Percentiles rank a stretch among this genome's conserved stretches.
Evolutionary conservation across 2,888 invertebrate species (phyloP).

Genomic region (Cabera pusaria): DNA sequence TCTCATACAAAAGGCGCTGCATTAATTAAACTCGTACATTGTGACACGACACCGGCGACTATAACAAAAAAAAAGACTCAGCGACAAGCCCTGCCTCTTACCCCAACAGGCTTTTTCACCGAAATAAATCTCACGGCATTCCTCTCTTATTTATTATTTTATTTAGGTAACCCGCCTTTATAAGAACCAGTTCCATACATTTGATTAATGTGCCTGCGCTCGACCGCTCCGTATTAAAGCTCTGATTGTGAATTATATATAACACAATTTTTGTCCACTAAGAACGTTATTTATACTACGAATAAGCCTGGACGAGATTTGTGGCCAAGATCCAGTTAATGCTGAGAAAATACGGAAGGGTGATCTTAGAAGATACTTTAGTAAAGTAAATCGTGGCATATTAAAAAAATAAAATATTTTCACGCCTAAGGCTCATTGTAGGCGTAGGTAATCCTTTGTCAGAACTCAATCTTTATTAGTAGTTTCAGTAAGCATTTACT

Average conservation of each 20-base stretch:
- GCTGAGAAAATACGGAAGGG: slow-evolving; percentile 28
- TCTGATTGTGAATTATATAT: slow-evolving; percentile 75
- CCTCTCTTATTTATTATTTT: slow-evolving; percentile 80
- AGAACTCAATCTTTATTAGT: too few species aligned
- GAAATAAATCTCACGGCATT: slow-evolving; percentile 80
- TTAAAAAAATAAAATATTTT: too few species aligned
- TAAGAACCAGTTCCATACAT: slow-evolving; percentile 72
- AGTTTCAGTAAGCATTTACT: too few species aligned
- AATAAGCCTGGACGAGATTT: slow-evolving; percentile 48
- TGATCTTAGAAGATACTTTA: slow-evolving; percentile 6
- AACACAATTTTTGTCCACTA: slow-evolving; percentile 66
- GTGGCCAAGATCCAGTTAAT: slow-evolving; percentile 34
- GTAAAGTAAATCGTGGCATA: too few species aligned
- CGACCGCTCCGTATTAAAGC: slow-evolving; percentile 65
- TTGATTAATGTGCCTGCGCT: slow-evolving; percentile 72
- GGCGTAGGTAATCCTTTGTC: too few species aligned
- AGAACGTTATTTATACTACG: slow-evolving; percentile 70
- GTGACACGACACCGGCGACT: slow-evolving; percentile 62
- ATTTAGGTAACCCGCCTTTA: slow-evolving; percentile 74
- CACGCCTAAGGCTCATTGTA: too few species aligned
- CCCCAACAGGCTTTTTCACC: slow-evolving; percentile 69
- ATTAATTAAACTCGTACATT: slow-evolving; percentile 75
- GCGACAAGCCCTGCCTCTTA: slow-evolving; percentile 73
- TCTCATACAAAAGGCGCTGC: slow-evolving; percentile 60
- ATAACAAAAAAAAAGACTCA: slow-evolving; percentile 76